Percentiles rank a stretch among this genome's conserved stretches.
These are phyloP conservation scores for Phymatocera aterrima DNA, from an alignment of 2,888 invertebrate species.

Conservation along the genomic window DNA sequence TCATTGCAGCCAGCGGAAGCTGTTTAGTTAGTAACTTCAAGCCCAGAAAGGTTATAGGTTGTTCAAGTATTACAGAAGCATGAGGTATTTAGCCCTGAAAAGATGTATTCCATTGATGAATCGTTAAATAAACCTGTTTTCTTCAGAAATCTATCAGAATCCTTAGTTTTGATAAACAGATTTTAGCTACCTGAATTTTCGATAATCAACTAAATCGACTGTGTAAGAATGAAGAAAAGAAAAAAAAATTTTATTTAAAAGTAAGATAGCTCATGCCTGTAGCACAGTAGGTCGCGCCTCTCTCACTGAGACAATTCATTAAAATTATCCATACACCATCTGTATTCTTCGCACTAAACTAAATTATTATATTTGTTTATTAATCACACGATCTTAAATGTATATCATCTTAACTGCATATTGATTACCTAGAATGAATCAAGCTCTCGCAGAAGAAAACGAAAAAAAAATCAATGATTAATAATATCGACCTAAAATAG, in stretches of 20 bases:
- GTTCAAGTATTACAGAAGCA: background rate
- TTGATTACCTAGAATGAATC: background rate
- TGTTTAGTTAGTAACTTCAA: background rate
- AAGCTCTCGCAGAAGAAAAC: background rate
- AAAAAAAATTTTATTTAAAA: background rate
- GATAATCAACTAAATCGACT: background rate
- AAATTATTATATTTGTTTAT: background rate
- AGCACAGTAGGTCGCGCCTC: background rate
- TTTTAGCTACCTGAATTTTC: background rate
- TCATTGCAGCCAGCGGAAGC: background rate
- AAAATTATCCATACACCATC: background rate
- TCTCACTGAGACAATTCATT: background rate
- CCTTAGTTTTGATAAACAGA: background rate
- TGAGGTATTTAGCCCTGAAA: background rate
- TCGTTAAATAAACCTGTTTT: constrained; percentile 53
- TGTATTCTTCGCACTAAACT: constrained; percentile 6
- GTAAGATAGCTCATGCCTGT: constrained; percentile 35
- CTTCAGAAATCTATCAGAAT: constrained; percentile 11
- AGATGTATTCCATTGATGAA: constrained; percentile 49
- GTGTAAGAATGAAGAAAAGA: background rate
- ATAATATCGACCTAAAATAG: constrained; percentile 49
- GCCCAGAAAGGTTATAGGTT: background rate
- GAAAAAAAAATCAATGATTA: background rate
- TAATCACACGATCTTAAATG: constrained; percentile 23
- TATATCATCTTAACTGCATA: constrained; percentile 21